Evolutionary conservation across 2,797 vertebrate genomes (phyloP).

Genomic region (Acanthornis magna): DNA sequence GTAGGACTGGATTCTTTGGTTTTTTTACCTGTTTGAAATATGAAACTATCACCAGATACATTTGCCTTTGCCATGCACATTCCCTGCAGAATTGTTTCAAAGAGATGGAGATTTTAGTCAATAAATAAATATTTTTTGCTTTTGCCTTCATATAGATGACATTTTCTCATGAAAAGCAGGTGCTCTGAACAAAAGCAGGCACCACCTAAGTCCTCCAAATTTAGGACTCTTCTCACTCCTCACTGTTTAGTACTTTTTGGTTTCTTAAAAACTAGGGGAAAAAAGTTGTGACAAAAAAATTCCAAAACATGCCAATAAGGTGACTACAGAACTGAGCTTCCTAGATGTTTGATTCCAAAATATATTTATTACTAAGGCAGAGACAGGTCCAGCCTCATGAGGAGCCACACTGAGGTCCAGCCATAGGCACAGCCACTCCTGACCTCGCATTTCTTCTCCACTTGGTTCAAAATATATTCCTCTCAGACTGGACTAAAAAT

Average conservation of each 20-base stretch:
- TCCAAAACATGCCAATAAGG: neutral
- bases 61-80: neutral
- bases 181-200: neutral
- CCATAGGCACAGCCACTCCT: fast-evolving
- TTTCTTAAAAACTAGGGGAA: neutral
- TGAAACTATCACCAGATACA: neutral
- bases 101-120: neutral
- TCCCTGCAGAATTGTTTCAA: neutral
- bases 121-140: neutral
- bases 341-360: neutral
- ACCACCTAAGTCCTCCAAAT: neutral
- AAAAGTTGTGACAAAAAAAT: neutral
- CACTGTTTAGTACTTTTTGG: neutral
- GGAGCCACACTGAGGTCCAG: neutral
- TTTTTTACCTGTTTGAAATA: neutral
- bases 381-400: neutral
- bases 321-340: neutral
- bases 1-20: neutral
- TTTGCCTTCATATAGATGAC: neutral
- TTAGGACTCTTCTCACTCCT: neutral
- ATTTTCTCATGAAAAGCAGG: neutral
- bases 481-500: neutral
- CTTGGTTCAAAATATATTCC: neutral
- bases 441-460: fast-evolving
- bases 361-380: neutral